Percentiles rank a stretch among this genome's conserved stretches.
Evolutionary conservation across 2,797 vertebrate genomes (phyloP).

Genomic region (Pelodytes ibericus): DNA sequence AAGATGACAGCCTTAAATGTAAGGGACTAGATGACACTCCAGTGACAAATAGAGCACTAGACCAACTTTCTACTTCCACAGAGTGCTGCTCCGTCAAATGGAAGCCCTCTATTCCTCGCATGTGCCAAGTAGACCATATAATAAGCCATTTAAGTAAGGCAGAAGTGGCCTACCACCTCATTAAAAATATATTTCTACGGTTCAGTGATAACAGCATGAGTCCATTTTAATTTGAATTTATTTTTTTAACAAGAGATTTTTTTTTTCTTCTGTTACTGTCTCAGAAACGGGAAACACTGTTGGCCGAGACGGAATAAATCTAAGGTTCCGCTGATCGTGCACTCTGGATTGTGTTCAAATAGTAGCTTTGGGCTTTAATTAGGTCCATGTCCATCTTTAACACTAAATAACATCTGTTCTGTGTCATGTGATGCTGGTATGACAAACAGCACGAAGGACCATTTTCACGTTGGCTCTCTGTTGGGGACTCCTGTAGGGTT

Average conservation of each 20-base stretch:
- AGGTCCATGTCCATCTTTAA: conserved; percentile 21
- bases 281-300: not conserved
- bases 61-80: too few relatives aligned
- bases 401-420: conserved; percentile 57
- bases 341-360: conserved; percentile 14
- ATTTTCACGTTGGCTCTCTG: conserved; percentile 18
- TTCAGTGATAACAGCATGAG: too few relatives aligned
- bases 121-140: too few relatives aligned
- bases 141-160: too few relatives aligned
- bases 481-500: conserved; percentile 10
- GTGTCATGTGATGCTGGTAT: not conserved
- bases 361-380: not conserved
- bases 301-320: not conserved
- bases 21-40: too few relatives aligned
- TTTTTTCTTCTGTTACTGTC: not conserved
- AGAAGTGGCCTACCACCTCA: too few relatives aligned
- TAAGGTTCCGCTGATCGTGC: not conserved
- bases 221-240: too few relatives aligned
- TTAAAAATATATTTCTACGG: too few relatives aligned
- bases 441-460: not conserved
- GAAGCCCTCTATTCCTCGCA: too few relatives aligned
- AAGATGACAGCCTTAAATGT: too few relatives aligned
- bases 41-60: too few relatives aligned
- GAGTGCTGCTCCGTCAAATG: too few relatives aligned
- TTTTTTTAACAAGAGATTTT: not conserved